Conservation (phyloP, 2,888 invertebrate species). For the Boloria euphrosyne region DNA sequence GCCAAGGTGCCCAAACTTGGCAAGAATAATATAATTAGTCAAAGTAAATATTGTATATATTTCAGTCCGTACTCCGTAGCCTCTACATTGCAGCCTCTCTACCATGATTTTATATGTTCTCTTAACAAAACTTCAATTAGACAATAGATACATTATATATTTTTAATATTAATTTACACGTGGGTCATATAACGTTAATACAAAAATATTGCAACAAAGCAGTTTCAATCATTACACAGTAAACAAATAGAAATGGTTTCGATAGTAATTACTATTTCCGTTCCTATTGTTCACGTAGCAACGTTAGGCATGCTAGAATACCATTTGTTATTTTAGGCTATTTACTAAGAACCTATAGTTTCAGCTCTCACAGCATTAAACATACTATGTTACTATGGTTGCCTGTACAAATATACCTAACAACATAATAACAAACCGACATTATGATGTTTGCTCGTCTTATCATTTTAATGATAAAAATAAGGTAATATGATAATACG, state of each 20-base stretch:
- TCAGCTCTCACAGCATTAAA: background rate
- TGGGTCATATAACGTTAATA: no score
- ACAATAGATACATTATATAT: no score
- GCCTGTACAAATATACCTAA: background rate
- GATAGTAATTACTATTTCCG: conserved; percentile 4
- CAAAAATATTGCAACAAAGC: background rate
- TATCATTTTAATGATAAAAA: no score
- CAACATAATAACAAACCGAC: no score
- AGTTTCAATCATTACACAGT: background rate
- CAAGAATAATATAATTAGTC: conserved; percentile 1
- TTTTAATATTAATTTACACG: no score
- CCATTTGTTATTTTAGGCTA: conserved; percentile 7
- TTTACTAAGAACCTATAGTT: conserved; percentile 1
- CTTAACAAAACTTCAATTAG: background rate
- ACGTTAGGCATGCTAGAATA: conserved; percentile 1
- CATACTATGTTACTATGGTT: background rate
- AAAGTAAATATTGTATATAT: conserved; percentile 13
- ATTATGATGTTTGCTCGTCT: no score
- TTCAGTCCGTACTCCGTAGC: background rate
- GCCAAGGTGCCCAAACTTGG: background rate
- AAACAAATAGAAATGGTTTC: conserved; percentile 8
- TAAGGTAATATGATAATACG: no score
- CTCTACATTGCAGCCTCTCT: conserved; percentile 2
- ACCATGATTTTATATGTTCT: background rate
- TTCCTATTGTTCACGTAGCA: conserved; percentile 2